phyloP scores from a whole-genome alignment of 1,140 invertebrate genomes.

The Drosophila kikkawai region DNA sequence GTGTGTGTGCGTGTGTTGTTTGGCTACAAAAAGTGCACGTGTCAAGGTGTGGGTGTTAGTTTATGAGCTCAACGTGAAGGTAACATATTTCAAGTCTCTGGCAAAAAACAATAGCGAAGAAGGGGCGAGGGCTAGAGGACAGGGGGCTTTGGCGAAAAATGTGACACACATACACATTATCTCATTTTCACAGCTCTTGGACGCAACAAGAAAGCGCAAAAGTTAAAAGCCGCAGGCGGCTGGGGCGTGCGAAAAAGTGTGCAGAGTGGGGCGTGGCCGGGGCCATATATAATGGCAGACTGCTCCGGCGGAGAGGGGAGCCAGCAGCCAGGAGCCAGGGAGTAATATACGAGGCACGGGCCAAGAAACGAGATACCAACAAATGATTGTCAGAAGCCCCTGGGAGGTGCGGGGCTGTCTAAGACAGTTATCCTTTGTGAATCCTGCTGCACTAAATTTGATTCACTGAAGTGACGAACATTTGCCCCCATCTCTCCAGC shows the following conservation, averaged over 20 bases:
- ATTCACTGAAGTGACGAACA: constrained; percentile 67
- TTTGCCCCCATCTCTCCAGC: constrained; percentile 1
- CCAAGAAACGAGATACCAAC: constrained; percentile 54
- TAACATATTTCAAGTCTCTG: constrained; percentile 79
- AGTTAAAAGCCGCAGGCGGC: constrained; percentile 69
- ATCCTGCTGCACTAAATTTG: constrained; percentile 55
- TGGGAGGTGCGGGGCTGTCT: constrained; percentile 21
- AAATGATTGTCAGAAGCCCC: constrained; percentile 62
- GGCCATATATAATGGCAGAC: constrained; percentile 59
- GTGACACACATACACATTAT: constrained; percentile 84
- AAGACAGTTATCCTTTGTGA: constrained; percentile 39
- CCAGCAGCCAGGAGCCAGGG: neutral
- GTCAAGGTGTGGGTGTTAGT: constrained; percentile 83
- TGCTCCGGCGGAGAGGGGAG: neutral
- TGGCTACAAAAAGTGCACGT: constrained; percentile 77
- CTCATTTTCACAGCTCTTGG: constrained; percentile 78
- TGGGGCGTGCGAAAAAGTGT: constrained; percentile 7
- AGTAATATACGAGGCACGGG: constrained; percentile 46
- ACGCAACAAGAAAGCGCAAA: constrained; percentile 75
- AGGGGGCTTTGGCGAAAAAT: constrained; percentile 39
- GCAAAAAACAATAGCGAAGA: constrained; percentile 69
- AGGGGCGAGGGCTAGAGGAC: constrained; percentile 8
- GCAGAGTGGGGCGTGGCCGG: constrained; percentile 45
- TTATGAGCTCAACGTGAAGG: constrained; percentile 83
- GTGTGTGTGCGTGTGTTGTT: constrained; percentile 30